These are phyloP conservation scores for Drosophila anomelani DNA, from an alignment of 2,888 invertebrate genomes.

Conservation along the genomic window DNA sequence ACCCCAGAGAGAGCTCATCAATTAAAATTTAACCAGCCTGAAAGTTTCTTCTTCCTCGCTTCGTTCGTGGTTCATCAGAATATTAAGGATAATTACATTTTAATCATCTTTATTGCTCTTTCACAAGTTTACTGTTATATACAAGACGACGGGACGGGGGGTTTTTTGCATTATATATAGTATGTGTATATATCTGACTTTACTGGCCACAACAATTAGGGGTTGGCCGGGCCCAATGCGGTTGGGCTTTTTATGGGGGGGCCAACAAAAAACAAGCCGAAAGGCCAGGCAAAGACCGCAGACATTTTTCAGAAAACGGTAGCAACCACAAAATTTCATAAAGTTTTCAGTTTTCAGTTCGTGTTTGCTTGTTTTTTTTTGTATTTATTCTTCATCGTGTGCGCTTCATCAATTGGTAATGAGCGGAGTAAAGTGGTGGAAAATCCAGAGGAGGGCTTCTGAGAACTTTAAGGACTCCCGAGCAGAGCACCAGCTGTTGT, in stretches of 20 bases:
- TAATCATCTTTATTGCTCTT: constrained; percentile 83
- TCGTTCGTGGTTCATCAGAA: constrained; percentile 53
- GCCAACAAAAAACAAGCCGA: constrained; percentile 4
- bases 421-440: constrained; percentile 56
- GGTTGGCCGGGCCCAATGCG: constrained; percentile 67
- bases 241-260: constrained; percentile 69
- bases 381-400: constrained; percentile 33
- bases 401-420: constrained; percentile 78
- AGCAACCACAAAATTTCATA: constrained; percentile 79
- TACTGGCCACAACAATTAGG: constrained; percentile 72
- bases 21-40: constrained; percentile 61
- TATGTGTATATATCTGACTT: background rate
- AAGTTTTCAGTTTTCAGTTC: constrained; percentile 55
- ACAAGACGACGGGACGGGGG: constrained; percentile 36
- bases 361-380: constrained; percentile 4
- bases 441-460: constrained; percentile 11
- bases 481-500: constrained; percentile 65
- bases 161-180: constrained; percentile 59
- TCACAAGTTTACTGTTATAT: constrained; percentile 77
- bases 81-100: constrained; percentile 82
- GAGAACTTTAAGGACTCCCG: constrained; percentile 21
- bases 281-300: constrained; percentile 45
- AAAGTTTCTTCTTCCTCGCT: constrained; percentile 29
- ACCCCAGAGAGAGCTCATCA: constrained; percentile 72
- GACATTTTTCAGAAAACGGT: constrained; percentile 74